Percentiles rank a stretch among this genome's conserved stretches.
Evolutionary conservation across 2,797 vertebrate species (phyloP).

Genomic region (Enteromius unitaeniatus): DNA sequence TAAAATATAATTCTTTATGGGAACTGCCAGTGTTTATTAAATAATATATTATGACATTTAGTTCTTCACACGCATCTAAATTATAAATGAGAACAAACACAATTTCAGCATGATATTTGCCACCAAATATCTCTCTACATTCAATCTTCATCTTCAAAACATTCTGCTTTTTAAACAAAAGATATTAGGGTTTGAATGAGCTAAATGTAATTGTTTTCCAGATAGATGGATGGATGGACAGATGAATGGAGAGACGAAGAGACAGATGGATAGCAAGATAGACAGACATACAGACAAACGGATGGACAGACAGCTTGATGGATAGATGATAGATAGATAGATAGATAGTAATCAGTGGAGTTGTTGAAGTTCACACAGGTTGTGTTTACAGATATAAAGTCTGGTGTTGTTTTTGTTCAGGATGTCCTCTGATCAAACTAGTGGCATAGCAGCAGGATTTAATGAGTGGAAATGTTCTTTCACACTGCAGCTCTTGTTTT

Average conservation of each 20-base stretch:
- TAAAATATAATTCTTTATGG: not conserved
- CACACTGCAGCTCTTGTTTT: conserved; percentile 66
- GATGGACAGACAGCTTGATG: not conserved
- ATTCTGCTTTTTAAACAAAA: not conserved
- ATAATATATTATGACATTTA: conserved; percentile 44
- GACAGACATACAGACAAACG: not conserved
- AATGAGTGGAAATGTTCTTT: conserved; percentile 63
- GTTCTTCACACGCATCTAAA: conserved; percentile 5
- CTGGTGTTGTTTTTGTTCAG: conserved; percentile 31
- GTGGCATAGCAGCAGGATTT: conserved; percentile 54
- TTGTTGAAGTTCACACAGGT: conserved; percentile 13
- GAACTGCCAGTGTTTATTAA: conserved; percentile 10
- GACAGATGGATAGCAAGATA: not conserved
- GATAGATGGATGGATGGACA: not conserved
- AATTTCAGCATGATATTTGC: conserved; percentile 16
- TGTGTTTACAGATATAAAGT: conserved; percentile 39
- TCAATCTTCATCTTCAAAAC: not conserved
- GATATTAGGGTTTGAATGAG: not conserved
- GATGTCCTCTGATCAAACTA: conserved; percentile 38
- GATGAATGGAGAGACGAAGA: rapidly evolving
- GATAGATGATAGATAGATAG: not conserved
- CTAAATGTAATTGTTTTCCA: not conserved
- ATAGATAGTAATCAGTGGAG: not conserved
- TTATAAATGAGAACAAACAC: conserved; percentile 48
- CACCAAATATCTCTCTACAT: not conserved